phyloP scores from a whole-genome alignment of 2,797 vertebrate species.

The Gymnothorax reevesii region DNA sequence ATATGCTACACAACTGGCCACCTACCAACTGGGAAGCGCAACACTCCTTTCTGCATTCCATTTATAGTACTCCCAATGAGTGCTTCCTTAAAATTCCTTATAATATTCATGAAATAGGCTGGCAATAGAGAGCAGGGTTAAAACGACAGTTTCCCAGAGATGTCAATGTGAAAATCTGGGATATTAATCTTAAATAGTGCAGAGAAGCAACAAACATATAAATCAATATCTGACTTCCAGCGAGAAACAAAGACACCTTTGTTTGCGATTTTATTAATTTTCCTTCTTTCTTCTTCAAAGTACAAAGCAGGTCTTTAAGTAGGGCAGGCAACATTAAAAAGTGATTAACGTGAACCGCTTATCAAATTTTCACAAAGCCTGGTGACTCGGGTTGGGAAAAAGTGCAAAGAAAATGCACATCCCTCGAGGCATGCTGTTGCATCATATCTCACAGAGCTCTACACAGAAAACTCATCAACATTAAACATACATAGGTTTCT shows the following conservation, averaged over 20 bases:
- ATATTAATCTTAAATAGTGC: neutral
- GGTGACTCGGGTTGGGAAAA: neutral
- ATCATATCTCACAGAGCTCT: neutral
- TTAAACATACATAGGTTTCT: conserved; percentile 3
- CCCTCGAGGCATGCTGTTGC: neutral
- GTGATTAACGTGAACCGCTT: conserved; percentile 14
- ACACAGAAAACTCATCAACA: neutral
- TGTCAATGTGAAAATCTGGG: neutral
- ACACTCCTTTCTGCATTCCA: neutral
- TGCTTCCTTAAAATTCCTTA: neutral
- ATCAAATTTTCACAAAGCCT: conserved; percentile 3
- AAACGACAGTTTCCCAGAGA: neutral
- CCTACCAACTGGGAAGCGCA: neutral
- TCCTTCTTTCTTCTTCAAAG: conserved; percentile 20
- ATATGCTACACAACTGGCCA: neutral
- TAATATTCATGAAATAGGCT: neutral
- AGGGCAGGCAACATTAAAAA: conserved; percentile 3
- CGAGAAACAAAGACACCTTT: conserved; percentile 17
- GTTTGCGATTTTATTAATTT: conserved; percentile 24
- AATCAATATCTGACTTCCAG: conserved; percentile 19
- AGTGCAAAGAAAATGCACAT: neutral
- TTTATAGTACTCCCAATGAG: neutral
- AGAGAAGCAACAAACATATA: conserved; percentile 10
- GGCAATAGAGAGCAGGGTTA: neutral
- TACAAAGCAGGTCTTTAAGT: conserved; percentile 14